These are phyloP conservation scores for Brachionus plicatilis DNA, from an alignment of 1,140 invertebrate species.

Conservation along the genomic window DNA sequence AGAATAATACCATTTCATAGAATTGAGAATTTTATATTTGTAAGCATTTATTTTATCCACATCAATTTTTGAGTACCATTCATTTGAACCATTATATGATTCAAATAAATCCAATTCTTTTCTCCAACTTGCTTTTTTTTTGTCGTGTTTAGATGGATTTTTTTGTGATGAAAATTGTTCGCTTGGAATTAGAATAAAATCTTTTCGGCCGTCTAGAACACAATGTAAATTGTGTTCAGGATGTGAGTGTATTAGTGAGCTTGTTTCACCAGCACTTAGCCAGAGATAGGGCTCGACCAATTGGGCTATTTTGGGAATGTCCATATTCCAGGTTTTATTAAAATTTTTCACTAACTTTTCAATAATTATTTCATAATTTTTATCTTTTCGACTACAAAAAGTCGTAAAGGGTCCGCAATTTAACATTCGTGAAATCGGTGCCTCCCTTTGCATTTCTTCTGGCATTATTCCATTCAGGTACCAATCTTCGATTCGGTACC, in stretches of 20 bases:
- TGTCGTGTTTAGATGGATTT: conserved; percentile 46
- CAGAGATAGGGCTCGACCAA: conserved; percentile 51
- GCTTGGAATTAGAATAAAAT: conserved; percentile 47
- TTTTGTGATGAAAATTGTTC: conserved; percentile 45
- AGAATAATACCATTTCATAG: conserved; percentile 50
- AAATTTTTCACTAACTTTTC: background rate
- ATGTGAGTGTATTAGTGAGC: conserved; percentile 50
- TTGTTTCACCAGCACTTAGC: conserved; percentile 53
- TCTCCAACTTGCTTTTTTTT: conserved; percentile 44
- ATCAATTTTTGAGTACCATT: conserved; percentile 50
- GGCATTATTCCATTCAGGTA: conserved; percentile 50
- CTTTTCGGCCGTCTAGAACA: conserved; percentile 52
- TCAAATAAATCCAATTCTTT: background rate
- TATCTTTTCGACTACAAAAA: background rate
- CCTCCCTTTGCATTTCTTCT: conserved; percentile 47
- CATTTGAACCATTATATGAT: conserved; percentile 45
- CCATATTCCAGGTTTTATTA: conserved; percentile 33
- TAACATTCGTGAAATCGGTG: conserved; percentile 42
- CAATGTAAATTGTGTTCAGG: conserved; percentile 54
- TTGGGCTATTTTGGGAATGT: conserved; percentile 47
- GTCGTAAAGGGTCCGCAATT: background rate
- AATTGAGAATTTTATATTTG: conserved; percentile 45
- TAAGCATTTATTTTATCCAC: conserved; percentile 52
- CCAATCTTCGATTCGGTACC: conserved; percentile 53
- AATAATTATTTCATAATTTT: background rate